Evolutionary conservation across 2,797 vertebrate species (phyloP).

Genomic region (Parauchenoglanis ngamensis): DNA sequence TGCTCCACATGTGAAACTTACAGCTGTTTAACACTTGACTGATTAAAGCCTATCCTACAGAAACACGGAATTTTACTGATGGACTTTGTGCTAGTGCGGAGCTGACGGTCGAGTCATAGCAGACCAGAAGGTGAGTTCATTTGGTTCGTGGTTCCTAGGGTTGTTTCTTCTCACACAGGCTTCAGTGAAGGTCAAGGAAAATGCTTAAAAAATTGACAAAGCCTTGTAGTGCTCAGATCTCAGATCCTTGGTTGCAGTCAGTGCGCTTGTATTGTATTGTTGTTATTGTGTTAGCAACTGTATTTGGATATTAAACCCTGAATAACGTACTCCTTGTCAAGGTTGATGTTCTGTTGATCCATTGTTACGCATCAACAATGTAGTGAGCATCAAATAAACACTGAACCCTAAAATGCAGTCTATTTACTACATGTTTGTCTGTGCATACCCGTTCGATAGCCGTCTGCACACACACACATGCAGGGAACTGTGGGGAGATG

Average conservation of each 20-base stretch:
- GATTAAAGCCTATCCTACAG: neutral
- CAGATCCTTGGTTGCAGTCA: too few relatives aligned
- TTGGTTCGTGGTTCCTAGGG: neutral
- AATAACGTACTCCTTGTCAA: neutral
- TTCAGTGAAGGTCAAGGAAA: neutral
- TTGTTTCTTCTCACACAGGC: neutral
- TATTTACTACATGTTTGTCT: neutral
- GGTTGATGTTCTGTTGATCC: neutral
- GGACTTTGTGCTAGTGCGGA: neutral
- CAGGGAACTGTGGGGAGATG: constrained; percentile 65
- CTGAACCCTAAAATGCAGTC: neutral
- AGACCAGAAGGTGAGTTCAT: neutral
- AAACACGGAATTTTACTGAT: neutral
- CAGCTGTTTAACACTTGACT: neutral
- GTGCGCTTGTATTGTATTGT: neutral
- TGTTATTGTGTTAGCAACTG: neutral
- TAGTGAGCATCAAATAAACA: neutral
- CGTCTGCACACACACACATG: constrained; percentile 22
- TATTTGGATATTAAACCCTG: neutral
- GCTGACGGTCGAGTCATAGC: neutral
- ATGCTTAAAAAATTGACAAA: neutral
- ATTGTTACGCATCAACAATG: neutral
- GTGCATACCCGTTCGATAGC: neutral
- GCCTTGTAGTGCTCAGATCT: neutral
- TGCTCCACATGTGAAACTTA: neutral